A percentile compares a stretch with the other conserved stretches of the same genome.
Conservation (phyloP, 1,140 invertebrate species). For the Andrena cerasifolii region DNA sequence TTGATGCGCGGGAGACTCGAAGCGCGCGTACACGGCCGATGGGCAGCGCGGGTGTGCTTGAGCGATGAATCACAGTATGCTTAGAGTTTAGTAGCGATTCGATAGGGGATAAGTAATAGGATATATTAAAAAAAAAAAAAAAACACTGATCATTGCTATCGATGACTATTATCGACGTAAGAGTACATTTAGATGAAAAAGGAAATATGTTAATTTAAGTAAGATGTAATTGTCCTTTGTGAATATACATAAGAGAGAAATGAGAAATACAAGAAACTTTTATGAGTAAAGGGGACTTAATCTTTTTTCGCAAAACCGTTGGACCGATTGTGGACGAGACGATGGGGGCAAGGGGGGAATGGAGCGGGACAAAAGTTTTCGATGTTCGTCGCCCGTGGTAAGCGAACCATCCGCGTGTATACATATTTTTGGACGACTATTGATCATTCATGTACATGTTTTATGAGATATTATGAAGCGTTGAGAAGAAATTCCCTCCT, state of each 20-base stretch:
- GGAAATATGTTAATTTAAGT: slow-evolving; percentile 76
- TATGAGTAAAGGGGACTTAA: slow-evolving; percentile 73
- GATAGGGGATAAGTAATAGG: slow-evolving; percentile 72
- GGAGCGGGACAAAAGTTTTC: not conserved
- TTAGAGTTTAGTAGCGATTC: slow-evolving; percentile 73
- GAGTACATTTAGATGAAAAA: slow-evolving; percentile 76
- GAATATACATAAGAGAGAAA: slow-evolving; percentile 82
- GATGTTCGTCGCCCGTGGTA: not conserved
- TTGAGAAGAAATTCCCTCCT: not conserved
- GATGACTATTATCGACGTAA: slow-evolving; percentile 78
- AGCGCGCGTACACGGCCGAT: slow-evolving; percentile 46
- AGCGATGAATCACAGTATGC: slow-evolving; percentile 72
- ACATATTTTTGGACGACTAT: slow-evolving; percentile 24
- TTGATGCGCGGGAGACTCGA: slow-evolving; percentile 17
- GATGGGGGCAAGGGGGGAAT: no score
- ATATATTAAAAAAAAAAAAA: slow-evolving; percentile 40
- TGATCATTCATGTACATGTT: slow-evolving; percentile 22
- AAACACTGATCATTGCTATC: slow-evolving; percentile 68
- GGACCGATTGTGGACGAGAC: slow-evolving; percentile 4
- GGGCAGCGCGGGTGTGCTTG: slow-evolving; percentile 68
- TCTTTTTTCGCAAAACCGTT: slow-evolving; percentile 44
- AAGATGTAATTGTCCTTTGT: slow-evolving; percentile 82
- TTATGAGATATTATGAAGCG: slow-evolving; percentile 11
- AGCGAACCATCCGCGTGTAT: not conserved
- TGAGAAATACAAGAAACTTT: slow-evolving; percentile 82